These are phyloP conservation scores for Pseudorhiza aurosa DNA, from an alignment of 30 jellyfish, hydroid and myxozoan genomes.

Conservation along the genomic window DNA sequence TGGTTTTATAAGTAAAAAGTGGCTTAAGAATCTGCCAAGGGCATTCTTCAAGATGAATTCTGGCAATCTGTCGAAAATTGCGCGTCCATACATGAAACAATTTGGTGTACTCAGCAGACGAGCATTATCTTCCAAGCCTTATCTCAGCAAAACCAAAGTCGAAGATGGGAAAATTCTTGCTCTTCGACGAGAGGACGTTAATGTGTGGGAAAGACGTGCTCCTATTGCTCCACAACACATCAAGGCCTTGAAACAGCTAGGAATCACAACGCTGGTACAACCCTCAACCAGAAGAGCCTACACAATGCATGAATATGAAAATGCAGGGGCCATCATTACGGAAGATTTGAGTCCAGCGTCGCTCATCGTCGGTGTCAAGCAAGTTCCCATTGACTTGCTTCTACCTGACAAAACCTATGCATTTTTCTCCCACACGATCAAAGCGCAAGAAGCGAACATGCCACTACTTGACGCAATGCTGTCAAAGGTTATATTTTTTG, in stretches of 20 bases:
- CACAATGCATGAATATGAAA: conserved; percentile 94
- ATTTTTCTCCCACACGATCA: conserved; percentile 94
- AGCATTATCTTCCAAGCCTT: conserved; percentile 31
- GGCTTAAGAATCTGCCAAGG: not conserved
- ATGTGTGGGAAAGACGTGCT: conserved; percentile 97
- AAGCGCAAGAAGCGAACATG: conserved; percentile 97
- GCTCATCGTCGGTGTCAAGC: conserved; percentile 89
- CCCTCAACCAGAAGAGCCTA: conserved; percentile 97
- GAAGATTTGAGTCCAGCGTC: conserved; percentile 95
- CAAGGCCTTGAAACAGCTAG: conserved; percentile 60
- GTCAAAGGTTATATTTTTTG: no score
- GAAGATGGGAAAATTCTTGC: conserved; percentile 66
- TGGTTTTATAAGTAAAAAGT: not conserved
- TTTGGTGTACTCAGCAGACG: conserved; percentile 4
- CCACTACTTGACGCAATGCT: conserved; percentile 92
- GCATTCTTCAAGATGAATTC: conserved; percentile 7
- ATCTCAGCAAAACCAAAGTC: conserved; percentile 61
- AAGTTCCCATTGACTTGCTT: conserved; percentile 90
- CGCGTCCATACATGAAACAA: conserved; percentile 29
- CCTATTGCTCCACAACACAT: conserved; percentile 93
- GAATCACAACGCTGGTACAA: conserved; percentile 86
- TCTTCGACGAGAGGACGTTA: conserved; percentile 85
- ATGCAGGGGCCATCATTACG: conserved; percentile 90
- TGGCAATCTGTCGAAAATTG: not conserved
- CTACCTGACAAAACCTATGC: conserved; percentile 85